A percentile compares a stretch with the other conserved stretches of the same genome.
phyloP scores from a whole-genome alignment of 2,797 vertebrate species.

The Strix occidentalis region DNA sequence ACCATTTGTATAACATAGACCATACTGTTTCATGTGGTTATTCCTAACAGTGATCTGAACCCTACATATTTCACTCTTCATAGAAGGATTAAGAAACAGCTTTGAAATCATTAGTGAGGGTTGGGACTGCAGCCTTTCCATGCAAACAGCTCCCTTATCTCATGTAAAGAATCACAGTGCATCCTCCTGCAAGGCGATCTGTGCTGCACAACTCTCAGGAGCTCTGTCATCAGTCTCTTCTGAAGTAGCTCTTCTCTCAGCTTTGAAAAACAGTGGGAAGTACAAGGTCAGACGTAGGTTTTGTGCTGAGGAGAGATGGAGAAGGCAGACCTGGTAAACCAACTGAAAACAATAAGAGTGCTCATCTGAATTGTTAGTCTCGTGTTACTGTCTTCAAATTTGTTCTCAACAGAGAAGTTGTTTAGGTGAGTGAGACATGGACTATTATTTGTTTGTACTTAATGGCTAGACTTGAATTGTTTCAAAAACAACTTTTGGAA shows the following conservation, averaged over 20 bases:
- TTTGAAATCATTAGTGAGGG: not conserved
- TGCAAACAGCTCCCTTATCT: not conserved
- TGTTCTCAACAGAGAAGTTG: not conserved
- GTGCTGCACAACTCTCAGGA: not conserved
- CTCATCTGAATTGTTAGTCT: not conserved
- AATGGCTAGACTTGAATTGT: not conserved
- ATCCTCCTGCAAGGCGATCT: not conserved
- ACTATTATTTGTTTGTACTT: not conserved
- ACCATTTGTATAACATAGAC: not conserved
- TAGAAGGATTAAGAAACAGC: not conserved
- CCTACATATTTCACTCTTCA: not conserved
- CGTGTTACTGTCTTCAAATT: not conserved
- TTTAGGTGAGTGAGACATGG: not conserved
- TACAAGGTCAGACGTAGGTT: not conserved
- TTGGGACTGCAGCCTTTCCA: not conserved
- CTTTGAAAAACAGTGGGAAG: not conserved
- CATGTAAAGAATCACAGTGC: not conserved
- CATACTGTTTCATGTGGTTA: not conserved
- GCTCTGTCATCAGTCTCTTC: not conserved
- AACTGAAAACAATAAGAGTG: not conserved
- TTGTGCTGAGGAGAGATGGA: not conserved
- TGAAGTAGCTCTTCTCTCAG: not conserved
- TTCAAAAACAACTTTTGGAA: not conserved
- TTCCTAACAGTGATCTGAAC: not conserved
- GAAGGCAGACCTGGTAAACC: not conserved